These are phyloP conservation scores for Emydocephalus ijimae DNA, from an alignment of 2,113 vertebrate species.

Conservation along the genomic window DNA sequence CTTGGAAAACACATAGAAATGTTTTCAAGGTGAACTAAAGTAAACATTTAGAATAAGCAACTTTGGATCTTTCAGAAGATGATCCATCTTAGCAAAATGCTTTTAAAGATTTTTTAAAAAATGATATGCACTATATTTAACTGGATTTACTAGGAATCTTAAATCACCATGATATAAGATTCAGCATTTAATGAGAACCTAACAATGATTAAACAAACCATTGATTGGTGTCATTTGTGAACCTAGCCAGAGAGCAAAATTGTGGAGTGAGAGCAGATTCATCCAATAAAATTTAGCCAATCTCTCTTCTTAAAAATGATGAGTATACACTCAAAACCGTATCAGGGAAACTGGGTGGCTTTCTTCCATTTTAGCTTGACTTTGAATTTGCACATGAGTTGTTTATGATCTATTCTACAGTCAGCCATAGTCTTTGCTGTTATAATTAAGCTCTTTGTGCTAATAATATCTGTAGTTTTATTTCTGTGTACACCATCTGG, in stretches of 20 bases:
- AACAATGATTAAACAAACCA: background rate
- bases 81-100: background rate
- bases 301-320: background rate
- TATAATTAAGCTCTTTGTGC: background rate
- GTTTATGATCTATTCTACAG: background rate
- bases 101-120: background rate
- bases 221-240: background rate
- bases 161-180: background rate
- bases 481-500: background rate
- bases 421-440: background rate
- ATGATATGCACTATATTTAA: background rate
- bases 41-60: background rate
- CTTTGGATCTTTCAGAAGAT: background rate
- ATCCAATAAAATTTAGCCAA: background rate
- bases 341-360: background rate
- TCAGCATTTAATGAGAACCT: background rate
- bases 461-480: background rate
- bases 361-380: background rate
- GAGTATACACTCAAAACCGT: background rate
- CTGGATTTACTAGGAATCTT: background rate
- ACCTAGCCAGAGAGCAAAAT: background rate
- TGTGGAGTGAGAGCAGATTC: background rate
- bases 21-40: background rate
- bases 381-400: background rate
- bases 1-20: background rate